A percentile compares a stretch with the other conserved stretches of the same genome.
Conservation (phyloP, 2,888 invertebrate genomes). For the Epistrophe grossulariae region DNA sequence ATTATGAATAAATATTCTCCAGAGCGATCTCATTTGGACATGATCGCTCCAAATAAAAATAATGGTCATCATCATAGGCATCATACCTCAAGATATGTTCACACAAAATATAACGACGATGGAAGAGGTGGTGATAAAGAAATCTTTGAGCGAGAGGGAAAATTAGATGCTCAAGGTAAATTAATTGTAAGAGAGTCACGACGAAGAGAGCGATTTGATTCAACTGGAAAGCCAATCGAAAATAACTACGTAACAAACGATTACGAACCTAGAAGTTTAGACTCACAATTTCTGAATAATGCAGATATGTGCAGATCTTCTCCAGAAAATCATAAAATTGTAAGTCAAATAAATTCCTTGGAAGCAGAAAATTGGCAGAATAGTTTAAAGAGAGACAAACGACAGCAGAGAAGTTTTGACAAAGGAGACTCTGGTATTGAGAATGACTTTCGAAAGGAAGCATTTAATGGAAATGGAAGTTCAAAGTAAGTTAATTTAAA, state of each 20-base stretch:
- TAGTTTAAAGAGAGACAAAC: constrained; percentile 85
- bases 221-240: constrained; percentile 64
- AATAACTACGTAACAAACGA: constrained; percentile 72
- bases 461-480: constrained; percentile 85
- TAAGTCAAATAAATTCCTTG: constrained; percentile 54
- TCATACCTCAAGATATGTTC: constrained; percentile 81
- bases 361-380: constrained; percentile 86
- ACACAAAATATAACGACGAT: constrained; percentile 83
- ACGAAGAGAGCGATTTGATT: constrained; percentile 83
- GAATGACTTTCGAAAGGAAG: constrained; percentile 91
- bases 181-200: constrained; percentile 83
- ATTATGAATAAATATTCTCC: constrained; percentile 80
- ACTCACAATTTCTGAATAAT: constrained; percentile 85
- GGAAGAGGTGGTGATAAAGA: constrained; percentile 85
- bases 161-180: constrained; percentile 83
- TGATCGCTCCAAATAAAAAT: constrained; percentile 77
- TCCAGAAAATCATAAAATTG: constrained; percentile 86
- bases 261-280: constrained; percentile 88
- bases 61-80: constrained; percentile 78
- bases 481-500: constrained; percentile 79
- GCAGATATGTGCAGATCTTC: constrained; percentile 86
- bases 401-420: constrained; percentile 84
- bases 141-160: constrained; percentile 84
- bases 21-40: constrained; percentile 80
- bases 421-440: constrained; percentile 91